Base-by-base conservation (phyloP, 2,113 vertebrate genomes). In the Scatophagus argus region DNA sequence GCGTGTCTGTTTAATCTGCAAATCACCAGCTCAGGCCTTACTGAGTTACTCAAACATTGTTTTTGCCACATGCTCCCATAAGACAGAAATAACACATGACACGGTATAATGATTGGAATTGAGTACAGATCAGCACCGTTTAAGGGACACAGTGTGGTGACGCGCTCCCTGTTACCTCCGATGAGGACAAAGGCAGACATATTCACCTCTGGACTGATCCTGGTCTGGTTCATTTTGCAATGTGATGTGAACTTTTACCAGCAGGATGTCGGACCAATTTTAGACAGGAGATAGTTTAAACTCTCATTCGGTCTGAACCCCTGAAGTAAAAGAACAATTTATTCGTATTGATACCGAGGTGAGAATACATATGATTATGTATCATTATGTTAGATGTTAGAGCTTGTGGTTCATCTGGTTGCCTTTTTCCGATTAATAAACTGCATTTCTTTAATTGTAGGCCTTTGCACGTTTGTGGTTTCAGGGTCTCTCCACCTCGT, bases 1-100 rank as follows among this genome's bases (percentile, higher is more conserved):
- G 1, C 27, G 19, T 44, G 27, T 55, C 56, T 63, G n/a, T 62
- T 54, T 54, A 25, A 63, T 62, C 25, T 74, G 71, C 46, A 72
- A 49, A 72, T 39, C 4, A 29, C 12, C 39, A 44, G 27, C 25
- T n/a, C 36, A 17, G 17, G 6, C 10, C 6, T 23, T 10, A 8
- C 16, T 36, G 29, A 6, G n/a, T 13, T 51, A 14, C 11, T 62
- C 5, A 52, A 43, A 47, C 11, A 29, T 13, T 38, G n/a, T 39
- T 25, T 36, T 47, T 3, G 8, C n/a, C 54, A 54, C 5, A 39
- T 3, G 65, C 38, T 38, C 14, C 27, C 23, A 12, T 19, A 7
- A 38, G 10, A 5, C 49, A 11, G 8, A 8, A 66, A 36, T 38
- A 38, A 54, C 21, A 67, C 8, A 25, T 38, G 2, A 39, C 23